A percentile compares a stretch with the other conserved stretches of the same genome.
Conservation (phyloP, 2,888 invertebrate genomes). For the Cryptus viduatorius region DNA sequence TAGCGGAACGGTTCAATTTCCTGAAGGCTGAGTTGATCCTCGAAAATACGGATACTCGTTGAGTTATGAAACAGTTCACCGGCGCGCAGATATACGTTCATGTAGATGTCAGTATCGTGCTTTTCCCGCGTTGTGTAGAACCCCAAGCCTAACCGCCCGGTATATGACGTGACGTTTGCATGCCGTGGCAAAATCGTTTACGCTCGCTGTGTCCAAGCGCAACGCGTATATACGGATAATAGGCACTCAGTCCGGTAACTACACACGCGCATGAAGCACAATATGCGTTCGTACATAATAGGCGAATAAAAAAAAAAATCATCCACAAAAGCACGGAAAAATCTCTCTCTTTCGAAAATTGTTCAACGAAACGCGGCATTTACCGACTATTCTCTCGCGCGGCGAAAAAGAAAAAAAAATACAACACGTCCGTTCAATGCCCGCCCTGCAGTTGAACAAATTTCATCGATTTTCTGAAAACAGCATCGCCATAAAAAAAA, state of each 20-base stretch:
- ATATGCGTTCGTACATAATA: neutral
- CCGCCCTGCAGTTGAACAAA: no score
- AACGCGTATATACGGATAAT: conserved; percentile 7
- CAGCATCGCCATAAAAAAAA: no score
- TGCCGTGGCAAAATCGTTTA: conserved; percentile 1
- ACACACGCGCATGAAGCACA: no score
- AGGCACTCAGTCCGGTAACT: neutral
- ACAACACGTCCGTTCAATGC: no score
- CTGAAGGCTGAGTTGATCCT: conserved; percentile 45
- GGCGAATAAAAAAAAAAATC: neutral
- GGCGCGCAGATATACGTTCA: neutral
- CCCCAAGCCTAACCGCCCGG: no score
- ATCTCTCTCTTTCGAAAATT: conserved; percentile 14
- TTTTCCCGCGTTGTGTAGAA: neutral
- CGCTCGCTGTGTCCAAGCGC: conserved; percentile 1
- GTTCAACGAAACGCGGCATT: neutral
- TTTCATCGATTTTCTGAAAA: neutral
- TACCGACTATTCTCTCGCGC: neutral
- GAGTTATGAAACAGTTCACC: conserved; percentile 42
- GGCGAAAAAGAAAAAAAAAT: neutral
- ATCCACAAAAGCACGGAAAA: conserved; percentile 1
- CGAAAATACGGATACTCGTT: conserved; percentile 48
- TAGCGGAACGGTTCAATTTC: conserved; percentile 40
- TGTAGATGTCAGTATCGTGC: conserved; percentile 45
- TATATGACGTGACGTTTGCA: neutral